A percentile compares a stretch with the other conserved stretches of the same genome.
Evolutionary conservation across 1,140 invertebrate genomes (phyloP).

Genomic region (Drosophila malerkotliana): DNA sequence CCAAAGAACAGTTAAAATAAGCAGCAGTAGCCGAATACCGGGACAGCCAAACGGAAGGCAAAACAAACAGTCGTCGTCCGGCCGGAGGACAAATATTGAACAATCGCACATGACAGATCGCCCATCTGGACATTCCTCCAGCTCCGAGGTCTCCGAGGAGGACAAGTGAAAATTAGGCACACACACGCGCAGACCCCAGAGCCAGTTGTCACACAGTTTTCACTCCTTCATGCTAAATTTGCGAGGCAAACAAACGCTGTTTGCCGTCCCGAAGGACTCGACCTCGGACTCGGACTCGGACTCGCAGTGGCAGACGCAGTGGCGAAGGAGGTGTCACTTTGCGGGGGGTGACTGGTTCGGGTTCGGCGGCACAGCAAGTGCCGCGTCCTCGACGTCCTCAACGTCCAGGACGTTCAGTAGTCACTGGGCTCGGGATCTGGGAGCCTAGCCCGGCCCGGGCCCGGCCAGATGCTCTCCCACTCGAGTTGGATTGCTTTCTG

Average conservation of each 20-base stretch:
- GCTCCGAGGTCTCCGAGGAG: slow-evolving; percentile 1
- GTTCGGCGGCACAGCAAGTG: slow-evolving; percentile 50
- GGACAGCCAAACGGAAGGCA: slow-evolving; percentile 45
- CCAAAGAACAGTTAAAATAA: slow-evolving; percentile 2
- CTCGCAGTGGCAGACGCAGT: neutral
- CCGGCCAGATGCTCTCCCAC: slow-evolving; percentile 11
- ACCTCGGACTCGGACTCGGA: no score
- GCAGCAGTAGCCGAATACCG: slow-evolving; percentile 6
- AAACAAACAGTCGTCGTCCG: slow-evolving; percentile 28
- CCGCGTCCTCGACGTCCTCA: neutral
- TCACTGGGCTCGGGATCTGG: slow-evolving; percentile 20
- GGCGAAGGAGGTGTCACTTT: slow-evolving; percentile 31
- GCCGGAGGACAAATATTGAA: slow-evolving; percentile 47
- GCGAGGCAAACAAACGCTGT: slow-evolving; percentile 50
- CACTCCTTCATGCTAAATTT: slow-evolving; percentile 72
- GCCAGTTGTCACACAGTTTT: slow-evolving; percentile 54
- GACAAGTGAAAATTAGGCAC: slow-evolving; percentile 60
- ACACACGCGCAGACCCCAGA: slow-evolving; percentile 31
- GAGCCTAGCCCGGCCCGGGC: neutral
- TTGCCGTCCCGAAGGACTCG: slow-evolving; percentile 5
- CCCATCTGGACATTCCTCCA: slow-evolving; percentile 9
- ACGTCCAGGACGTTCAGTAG: slow-evolving; percentile 34
- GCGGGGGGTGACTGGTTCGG: slow-evolving; percentile 24
- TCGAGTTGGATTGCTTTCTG: slow-evolving; percentile 19
- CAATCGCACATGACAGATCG: slow-evolving; percentile 58